phyloP scores from a whole-genome alignment of 2,113 vertebrate genomes.

The Sinosuthora webbiana region DNA sequence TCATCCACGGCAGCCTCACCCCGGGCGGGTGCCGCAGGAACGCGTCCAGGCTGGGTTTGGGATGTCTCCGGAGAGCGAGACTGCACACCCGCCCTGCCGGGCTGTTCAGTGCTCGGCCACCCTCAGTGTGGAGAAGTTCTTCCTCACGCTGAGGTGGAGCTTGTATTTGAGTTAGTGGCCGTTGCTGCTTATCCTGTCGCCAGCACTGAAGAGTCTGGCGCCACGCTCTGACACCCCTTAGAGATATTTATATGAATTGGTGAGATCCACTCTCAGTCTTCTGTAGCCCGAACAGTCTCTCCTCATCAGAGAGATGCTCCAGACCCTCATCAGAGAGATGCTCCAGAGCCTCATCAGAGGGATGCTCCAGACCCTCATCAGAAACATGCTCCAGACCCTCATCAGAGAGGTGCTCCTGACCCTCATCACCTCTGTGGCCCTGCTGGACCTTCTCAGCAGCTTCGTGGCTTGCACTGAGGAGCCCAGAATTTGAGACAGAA shows the following conservation, averaged over 20 bases:
- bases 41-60: neutral
- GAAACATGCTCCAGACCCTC: neutral
- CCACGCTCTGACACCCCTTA: neutral
- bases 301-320: neutral
- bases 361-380: too few relatives aligned
- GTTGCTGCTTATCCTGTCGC: neutral
- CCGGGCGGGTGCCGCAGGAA: neutral
- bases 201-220: neutral
- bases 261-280: neutral
- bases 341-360: too few relatives aligned
- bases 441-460: neutral
- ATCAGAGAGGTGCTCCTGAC: neutral
- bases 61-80: neutral
- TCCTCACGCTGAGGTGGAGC: neutral
- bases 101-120: neutral
- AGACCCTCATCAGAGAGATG: neutral
- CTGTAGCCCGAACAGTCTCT: neutral
- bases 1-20: neutral
- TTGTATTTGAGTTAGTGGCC: too few relatives aligned
- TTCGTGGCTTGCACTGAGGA: neutral
- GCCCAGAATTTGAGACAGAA: accelerated
- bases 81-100: accelerated
- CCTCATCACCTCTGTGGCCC: neutral
- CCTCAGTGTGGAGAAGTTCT: accelerated
- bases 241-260: neutral